Evolutionary conservation across 2,888 invertebrate species (phyloP), one percentile per base, ranked within the genome.

Genomic region (Neria commutata): DNA sequence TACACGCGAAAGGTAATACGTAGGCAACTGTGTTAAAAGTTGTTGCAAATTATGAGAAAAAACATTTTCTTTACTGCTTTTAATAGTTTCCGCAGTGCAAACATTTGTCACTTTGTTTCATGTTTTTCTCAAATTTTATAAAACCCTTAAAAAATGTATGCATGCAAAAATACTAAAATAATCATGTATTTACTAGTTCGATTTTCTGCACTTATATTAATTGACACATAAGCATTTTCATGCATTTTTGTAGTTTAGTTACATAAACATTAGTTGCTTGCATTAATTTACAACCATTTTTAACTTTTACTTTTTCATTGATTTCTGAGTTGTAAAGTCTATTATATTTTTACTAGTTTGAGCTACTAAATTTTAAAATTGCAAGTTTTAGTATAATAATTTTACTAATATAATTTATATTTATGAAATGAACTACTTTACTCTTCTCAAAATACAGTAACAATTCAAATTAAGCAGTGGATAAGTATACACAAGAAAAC

Each of bases 141-240:
- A 63, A 63, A 63, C 58, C 58, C 63, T 24, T 60, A 58, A 21
- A 58, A 63, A 62, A 56, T 37, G 16, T 59, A 46, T 49, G 50
- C 56, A 51, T 26, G 55, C 62, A 47, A 57, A 60, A 49, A 55
- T 37, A 10, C n/a, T 37, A 37, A 11, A 5, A 5, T 5, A 37
- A 11, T 37, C n/a, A 10, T 14, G n/a, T n/a, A 14, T 11, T 37
- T 37, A n/a, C 37, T 4, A 14, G 14, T 5, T 37, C 10, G 8
- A 14, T 29, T 55, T 56, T 58, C 61, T 73, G 66, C 67, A 23
- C 64, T 63, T 71, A 61, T 64, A 67, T 67, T 67, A 72, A 72
- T 72, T 72, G 74, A 72, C 72, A 53, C 51, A 54, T 64, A 60
- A 16, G 26, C 29, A 11, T 29, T 17, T 29, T 37, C n/a, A 29